Base-by-base conservation (phyloP, 2,888 invertebrate genomes). In the Coleophora deauratella region DNA sequence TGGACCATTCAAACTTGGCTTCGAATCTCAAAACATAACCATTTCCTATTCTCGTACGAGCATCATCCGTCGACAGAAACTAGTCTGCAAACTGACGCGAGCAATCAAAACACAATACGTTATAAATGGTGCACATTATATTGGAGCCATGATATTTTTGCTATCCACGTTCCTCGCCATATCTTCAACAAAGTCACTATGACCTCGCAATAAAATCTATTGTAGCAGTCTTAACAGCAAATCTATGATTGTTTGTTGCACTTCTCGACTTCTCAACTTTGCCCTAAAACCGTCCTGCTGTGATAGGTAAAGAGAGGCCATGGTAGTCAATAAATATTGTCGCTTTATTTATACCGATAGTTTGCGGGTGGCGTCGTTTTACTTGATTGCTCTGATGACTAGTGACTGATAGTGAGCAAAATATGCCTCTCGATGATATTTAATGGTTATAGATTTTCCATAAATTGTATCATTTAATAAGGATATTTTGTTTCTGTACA, bases 31-130 rank as follows among this genome's bases (percentile, higher is more conserved):
- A 69, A 67, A 71, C 76, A 80, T 78, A 76, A 76, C 77, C 75
- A 74, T 79, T 77, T 76, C 72, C 73, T 69, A 57, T 58, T 70
- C 57, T 60, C 76, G 68, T 74, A 68, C 57, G 62, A 62, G 53
- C 56, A 56, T 59, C 69, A 76, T 77, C 68, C 68, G 66, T 75
- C 61, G 57, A 55, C 66, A 54, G 59, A 62, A 72, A 73, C 79
- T 72, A 74, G 57, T 61, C 71, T 66, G 66, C 67, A 53, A 62
- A 66, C 65, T 72, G 72, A 79, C 77, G 65, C 68, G 55, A 59
- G 62, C 77, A 76, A 84, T 85, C 84, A 82, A 80, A 82, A 75
- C 72, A 85, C 84, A 85, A 85, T 84, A 80, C 79, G 71, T 80
- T 81, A 82, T 81, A 74, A 76, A 85, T 82, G 63, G 72, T 66